Conservation (phyloP, 2,113 vertebrate species). For the Nyctereutes procyonoides region DNA sequence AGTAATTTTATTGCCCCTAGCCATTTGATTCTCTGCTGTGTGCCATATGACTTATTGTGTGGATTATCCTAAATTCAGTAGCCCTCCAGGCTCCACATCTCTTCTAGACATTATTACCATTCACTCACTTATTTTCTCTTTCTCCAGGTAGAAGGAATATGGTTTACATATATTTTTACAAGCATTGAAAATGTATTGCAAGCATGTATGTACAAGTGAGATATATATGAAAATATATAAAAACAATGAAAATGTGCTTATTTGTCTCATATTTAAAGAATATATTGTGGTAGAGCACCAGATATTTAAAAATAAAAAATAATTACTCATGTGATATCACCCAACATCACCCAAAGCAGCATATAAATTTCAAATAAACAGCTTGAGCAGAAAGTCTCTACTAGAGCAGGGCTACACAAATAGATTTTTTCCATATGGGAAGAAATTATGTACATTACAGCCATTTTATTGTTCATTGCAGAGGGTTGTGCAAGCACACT, state of each 20-base stretch:
- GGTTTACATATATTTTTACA: slow-evolving; percentile 26
- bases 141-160: not conserved
- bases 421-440: slow-evolving; percentile 80
- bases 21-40: not conserved
- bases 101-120: not conserved
- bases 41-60: not conserved
- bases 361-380: slow-evolving; percentile 76
- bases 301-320: slow-evolving; percentile 78
- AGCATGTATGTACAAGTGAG: not conserved
- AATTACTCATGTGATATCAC: slow-evolving; percentile 49
- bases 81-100: not conserved
- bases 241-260: slow-evolving; percentile 51
- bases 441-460: slow-evolving; percentile 78
- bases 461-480: slow-evolving; percentile 83
- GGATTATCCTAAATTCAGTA: not conserved
- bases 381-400: slow-evolving; percentile 72
- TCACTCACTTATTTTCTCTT: not conserved
- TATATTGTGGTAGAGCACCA: not conserved
- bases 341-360: slow-evolving; percentile 56
- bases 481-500: slow-evolving; percentile 80
- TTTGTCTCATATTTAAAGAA: slow-evolving; percentile 64
- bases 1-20: not conserved
- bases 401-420: slow-evolving; percentile 75
- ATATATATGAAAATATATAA: not conserved
- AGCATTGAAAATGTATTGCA: not conserved